These are phyloP conservation scores for Agrilus biguttatus DNA, from an alignment of 2,888 invertebrate genomes.

Conservation along the genomic window DNA sequence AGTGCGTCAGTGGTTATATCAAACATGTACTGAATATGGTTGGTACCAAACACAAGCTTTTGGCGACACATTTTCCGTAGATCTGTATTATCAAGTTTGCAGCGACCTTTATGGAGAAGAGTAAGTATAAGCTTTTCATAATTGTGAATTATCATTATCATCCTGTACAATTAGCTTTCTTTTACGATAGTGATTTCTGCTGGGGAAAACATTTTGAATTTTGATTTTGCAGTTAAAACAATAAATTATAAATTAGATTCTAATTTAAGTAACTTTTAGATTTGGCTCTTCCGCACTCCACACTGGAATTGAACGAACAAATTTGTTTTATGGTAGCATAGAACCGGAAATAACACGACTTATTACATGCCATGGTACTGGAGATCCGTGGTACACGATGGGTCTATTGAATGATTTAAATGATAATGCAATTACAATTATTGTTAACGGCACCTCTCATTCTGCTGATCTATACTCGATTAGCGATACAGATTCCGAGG, in stretches of 20 bases:
- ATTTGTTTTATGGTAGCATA: background rate
- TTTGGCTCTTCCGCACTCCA: background rate
- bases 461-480: background rate
- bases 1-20: constrained; percentile 60
- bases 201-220: too few species aligned
- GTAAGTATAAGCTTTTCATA: constrained; percentile 1
- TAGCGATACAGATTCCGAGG: too few species aligned
- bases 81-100: constrained; percentile 55
- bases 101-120: constrained; percentile 51
- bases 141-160: too few species aligned
- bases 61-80: constrained; percentile 35
- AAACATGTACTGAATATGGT: constrained; percentile 77
- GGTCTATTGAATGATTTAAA: background rate
- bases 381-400: background rate
- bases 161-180: too few species aligned
- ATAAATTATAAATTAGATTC: too few species aligned
- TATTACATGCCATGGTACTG: background rate
- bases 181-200: too few species aligned
- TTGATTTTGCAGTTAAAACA: too few species aligned
- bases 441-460: constrained; percentile 1
- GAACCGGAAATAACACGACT: background rate
- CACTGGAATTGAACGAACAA: background rate
- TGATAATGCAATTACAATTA: background rate
- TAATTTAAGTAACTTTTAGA: background rate
- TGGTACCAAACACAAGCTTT: constrained; percentile 68